Evolutionary conservation across 2,113 vertebrate species (phyloP).

Genomic region (Odontophorus gujanensis): DNA sequence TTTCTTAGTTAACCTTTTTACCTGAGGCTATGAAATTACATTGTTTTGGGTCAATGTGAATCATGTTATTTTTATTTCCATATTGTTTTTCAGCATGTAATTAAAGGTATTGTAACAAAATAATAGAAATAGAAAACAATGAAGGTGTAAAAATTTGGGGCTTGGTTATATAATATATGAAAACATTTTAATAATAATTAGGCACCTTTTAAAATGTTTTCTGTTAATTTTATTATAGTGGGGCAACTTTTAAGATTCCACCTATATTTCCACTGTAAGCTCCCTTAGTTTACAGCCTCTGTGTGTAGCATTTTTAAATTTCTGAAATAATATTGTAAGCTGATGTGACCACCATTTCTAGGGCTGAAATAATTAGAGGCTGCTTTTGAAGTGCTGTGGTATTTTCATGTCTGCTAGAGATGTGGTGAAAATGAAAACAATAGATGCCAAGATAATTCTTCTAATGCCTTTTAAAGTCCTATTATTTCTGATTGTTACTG

Average conservation of each 20-base stretch:
- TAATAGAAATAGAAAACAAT: background rate
- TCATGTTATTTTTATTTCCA: background rate
- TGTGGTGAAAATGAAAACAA: conserved; percentile 10
- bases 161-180: background rate
- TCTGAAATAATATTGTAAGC: background rate
- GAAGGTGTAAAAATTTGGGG: background rate
- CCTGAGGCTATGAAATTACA: background rate
- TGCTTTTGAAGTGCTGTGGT: background rate
- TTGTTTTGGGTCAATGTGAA: background rate
- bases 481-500: background rate
- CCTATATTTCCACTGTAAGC: background rate
- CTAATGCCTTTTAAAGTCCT: background rate
- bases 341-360: conserved; percentile 8
- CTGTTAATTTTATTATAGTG: background rate
- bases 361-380: conserved; percentile 15
- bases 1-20: background rate
- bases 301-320: background rate
- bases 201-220: background rate
- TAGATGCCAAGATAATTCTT: background rate
- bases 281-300: background rate
- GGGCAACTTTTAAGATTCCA: conserved; percentile 18
- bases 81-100: background rate
- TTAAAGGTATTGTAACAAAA: background rate
- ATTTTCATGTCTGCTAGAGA: background rate
- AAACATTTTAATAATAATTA: background rate